These are phyloP conservation scores for Macropus fuliginosus DNA, from an alignment of 2,797 vertebrate species.

Conservation along the genomic window DNA sequence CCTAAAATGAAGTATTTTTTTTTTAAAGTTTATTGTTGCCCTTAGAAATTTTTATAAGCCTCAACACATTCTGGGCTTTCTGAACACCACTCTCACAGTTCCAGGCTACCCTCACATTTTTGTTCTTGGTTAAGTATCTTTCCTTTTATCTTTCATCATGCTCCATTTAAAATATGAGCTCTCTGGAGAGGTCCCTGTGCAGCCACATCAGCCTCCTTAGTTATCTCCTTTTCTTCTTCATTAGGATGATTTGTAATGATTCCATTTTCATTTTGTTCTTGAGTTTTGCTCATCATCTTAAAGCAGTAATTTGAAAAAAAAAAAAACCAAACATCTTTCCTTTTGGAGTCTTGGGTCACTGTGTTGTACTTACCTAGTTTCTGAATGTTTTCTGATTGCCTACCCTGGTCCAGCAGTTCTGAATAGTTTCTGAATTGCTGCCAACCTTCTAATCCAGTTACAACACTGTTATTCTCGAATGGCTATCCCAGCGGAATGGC, in stretches of 20 bases:
- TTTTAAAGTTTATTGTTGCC: not conserved
- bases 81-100: not conserved
- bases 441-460: not conserved
- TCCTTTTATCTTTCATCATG: not conserved
- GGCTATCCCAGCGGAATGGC: not conserved
- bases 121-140: not conserved
- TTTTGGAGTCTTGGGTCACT: not conserved
- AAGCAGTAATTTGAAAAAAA: not conserved
- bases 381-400: not conserved
- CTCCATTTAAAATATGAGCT: not conserved
- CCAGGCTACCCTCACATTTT: not conserved
- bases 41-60: not conserved
- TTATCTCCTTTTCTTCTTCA: not conserved
- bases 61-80: not conserved
- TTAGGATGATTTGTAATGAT: not conserved
- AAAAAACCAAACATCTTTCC: not conserved
- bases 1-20: not conserved
- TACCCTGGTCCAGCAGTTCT: not conserved
- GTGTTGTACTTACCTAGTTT: not conserved
- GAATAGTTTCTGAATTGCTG: not conserved
- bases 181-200: not conserved
- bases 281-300: not conserved
- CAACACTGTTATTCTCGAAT: not conserved
- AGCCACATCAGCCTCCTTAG: not conserved
- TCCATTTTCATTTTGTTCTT: not conserved